phyloP scores from a whole-genome alignment of 2,113 vertebrate species.

The Epinephelus fuscoguttatus region DNA sequence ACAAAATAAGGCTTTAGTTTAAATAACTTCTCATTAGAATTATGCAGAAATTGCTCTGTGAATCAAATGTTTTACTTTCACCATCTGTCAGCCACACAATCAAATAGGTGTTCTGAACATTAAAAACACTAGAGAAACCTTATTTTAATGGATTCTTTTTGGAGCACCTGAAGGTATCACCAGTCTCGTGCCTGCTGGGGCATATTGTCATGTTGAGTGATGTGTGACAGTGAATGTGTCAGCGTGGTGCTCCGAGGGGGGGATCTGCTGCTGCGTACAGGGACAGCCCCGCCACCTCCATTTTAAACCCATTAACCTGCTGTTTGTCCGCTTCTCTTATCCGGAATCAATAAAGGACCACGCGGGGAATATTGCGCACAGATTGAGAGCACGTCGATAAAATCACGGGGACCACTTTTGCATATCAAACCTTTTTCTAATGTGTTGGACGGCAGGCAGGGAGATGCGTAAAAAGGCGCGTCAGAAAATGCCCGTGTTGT shows the following conservation, averaged over 20 bases:
- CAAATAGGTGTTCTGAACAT: background rate
- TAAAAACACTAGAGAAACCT: background rate
- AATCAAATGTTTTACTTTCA: no score
- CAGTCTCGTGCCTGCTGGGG: conserved; percentile 46
- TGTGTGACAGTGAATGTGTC: conserved; percentile 64
- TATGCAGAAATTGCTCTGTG: background rate
- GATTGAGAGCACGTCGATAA: conserved; percentile 54
- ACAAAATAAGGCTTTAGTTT: conserved; percentile 35
- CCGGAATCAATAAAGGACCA: conserved; percentile 65
- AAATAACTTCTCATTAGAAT: background rate
- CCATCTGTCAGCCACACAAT: background rate
- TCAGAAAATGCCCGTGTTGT: conserved; percentile 37
- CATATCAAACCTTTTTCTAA: conserved; percentile 31
- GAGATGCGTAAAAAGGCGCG: conserved; percentile 1
- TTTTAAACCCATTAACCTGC: conserved; percentile 78
- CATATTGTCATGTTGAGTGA: conserved; percentile 67
- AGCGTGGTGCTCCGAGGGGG: conserved; percentile 35
- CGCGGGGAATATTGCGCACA: conserved; percentile 43
- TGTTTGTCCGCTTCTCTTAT: conserved; percentile 67
- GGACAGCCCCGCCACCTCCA: conserved; percentile 56
- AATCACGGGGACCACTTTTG: conserved; percentile 51
- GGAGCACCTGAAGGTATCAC: conserved; percentile 37
- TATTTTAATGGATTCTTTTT: background rate
- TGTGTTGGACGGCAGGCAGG: conserved; percentile 19
- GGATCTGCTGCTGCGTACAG: conserved; percentile 11